These are phyloP conservation scores for Odontothrips loti DNA, from an alignment of 2,888 invertebrate species.

Conservation along the genomic window DNA sequence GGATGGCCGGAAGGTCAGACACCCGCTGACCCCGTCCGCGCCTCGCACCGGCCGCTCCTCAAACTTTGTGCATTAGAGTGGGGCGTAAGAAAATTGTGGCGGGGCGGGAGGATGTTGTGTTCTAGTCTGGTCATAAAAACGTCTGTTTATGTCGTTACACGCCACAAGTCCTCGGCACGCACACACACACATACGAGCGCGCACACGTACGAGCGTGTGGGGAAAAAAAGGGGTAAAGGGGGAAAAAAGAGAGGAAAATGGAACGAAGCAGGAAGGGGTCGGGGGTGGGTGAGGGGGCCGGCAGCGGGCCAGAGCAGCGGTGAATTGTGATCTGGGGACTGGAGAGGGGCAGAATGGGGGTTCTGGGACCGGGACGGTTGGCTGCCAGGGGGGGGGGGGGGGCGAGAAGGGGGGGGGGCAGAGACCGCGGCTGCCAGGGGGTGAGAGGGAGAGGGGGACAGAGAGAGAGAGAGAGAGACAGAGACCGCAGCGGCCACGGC, in stretches of 20 bases:
- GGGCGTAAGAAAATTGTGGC: neutral
- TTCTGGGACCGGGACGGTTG: neutral
- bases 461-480: neutral
- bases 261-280: neutral
- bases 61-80: constrained; percentile 17
- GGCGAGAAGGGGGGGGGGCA: neutral
- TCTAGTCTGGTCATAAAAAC: neutral
- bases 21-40: neutral
- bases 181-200: neutral
- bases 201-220: no score
- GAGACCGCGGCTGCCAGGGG: neutral
- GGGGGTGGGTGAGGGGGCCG: neutral
- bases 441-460: neutral
- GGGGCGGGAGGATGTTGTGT: neutral
- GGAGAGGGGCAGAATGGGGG: neutral
- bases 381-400: neutral
- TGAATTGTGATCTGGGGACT: neutral
- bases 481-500: neutral
- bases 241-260: neutral
- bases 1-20: neutral
- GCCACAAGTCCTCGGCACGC: neutral
- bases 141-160: constrained; percentile 3
- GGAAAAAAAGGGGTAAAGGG: neutral
- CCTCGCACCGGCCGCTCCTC: neutral
- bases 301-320: neutral